Evolutionary conservation across 2,797 vertebrate species (phyloP).

Genomic region (Hypotaenidia philippensis): DNA sequence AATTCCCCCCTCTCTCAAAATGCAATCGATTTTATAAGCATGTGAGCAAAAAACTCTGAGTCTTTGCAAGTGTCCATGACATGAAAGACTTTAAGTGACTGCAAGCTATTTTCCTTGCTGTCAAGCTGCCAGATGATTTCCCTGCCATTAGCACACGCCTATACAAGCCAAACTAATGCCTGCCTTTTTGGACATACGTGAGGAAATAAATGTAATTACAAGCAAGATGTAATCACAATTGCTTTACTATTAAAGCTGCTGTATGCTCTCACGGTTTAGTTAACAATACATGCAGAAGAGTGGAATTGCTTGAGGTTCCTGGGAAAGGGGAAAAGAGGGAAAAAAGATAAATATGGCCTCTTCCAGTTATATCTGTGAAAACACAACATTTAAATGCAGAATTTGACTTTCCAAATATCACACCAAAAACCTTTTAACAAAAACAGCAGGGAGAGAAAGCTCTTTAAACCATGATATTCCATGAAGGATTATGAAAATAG

Average conservation of each 20-base stretch:
- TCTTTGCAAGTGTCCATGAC: conserved; percentile 64
- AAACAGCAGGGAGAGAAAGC: conserved; percentile 84
- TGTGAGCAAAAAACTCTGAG: conserved; percentile 48
- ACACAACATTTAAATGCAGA: conserved; percentile 85
- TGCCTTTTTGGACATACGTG: conserved; percentile 73
- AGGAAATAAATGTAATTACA: conserved; percentile 82
- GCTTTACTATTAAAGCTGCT: conserved; percentile 74
- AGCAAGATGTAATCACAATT: conserved; percentile 78
- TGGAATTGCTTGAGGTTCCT: conserved; percentile 52
- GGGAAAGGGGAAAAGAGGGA: conserved; percentile 41
- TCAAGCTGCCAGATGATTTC: conserved; percentile 71
- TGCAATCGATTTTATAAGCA: conserved; percentile 76
- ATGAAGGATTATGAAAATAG: conserved; percentile 88
- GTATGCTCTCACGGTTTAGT: conserved; percentile 58
- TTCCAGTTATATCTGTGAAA: conserved; percentile 79
- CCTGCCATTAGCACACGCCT: conserved; percentile 66
- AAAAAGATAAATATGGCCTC: conserved; percentile 64
- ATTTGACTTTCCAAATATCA: conserved; percentile 83
- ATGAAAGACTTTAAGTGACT: conserved; percentile 71
- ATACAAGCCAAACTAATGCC: conserved; percentile 56
- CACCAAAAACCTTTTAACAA: conserved; percentile 85
- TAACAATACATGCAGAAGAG: conserved; percentile 64
- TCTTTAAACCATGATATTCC: conserved; percentile 84
- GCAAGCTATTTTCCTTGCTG: conserved; percentile 72
- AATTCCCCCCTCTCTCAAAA: conserved; percentile 64